These are phyloP conservation scores for Xylocopa sonorina DNA, from an alignment of 1,140 invertebrate species.

Conservation along the genomic window DNA sequence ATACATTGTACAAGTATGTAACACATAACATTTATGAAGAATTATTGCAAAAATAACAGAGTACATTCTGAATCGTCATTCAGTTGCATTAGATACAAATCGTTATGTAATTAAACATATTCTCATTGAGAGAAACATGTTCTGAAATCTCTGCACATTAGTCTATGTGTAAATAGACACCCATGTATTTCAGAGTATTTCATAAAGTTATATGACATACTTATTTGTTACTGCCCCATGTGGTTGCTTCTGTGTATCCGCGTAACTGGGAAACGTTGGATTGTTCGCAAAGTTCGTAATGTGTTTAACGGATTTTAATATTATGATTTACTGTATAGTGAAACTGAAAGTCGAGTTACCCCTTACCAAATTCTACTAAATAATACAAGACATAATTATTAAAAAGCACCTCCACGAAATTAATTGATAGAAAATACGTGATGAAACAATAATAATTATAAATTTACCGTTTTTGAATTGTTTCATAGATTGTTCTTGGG, in stretches of 20 bases:
- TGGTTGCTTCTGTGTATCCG: background rate
- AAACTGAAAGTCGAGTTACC: no score
- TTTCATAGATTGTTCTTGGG: no score
- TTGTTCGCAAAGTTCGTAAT: no score
- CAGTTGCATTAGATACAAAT: background rate
- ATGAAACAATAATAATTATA: no score
- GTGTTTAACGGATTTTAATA: no score
- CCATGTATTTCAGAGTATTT: background rate
- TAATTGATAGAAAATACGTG: no score
- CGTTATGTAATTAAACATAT: background rate
- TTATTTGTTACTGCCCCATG: conserved; percentile 46
- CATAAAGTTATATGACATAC: background rate
- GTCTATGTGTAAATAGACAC: background rate
- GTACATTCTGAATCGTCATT: background rate
- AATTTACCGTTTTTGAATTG: no score
- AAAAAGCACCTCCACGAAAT: no score
- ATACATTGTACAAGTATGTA: background rate
- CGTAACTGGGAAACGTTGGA: no score
- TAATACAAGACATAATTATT: no score
- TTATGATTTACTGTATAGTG: no score
- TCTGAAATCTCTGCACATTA: background rate
- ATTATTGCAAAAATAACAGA: background rate
- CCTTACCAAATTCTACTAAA: no score
- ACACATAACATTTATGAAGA: conserved; percentile 3
- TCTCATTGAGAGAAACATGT: background rate